phyloP scores from a whole-genome alignment of 2,797 vertebrate genomes.

The Gallirallus australis region DNA sequence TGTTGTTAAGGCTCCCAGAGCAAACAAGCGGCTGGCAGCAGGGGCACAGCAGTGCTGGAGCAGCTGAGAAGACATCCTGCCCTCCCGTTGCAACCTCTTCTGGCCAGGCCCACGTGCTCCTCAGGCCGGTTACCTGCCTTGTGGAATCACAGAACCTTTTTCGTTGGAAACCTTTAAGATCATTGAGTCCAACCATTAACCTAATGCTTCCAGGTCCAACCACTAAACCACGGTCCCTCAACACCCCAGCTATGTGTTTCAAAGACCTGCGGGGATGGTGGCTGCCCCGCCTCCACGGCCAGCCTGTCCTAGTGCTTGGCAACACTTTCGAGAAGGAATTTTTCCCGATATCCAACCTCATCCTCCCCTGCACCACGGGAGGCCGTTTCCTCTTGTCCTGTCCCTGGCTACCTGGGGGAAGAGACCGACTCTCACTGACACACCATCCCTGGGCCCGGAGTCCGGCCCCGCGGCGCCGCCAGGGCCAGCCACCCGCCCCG shows the following conservation, averaged over 20 bases:
- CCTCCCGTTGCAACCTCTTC: accelerated
- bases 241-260: accelerated
- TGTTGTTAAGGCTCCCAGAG: not conserved
- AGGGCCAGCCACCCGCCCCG: too few relatives aligned
- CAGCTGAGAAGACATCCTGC: not conserved
- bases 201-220: not conserved
- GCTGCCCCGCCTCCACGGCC: not conserved
- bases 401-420: accelerated
- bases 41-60: accelerated
- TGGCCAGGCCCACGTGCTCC: accelerated
- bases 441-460: too few relatives aligned
- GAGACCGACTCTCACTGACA: accelerated
- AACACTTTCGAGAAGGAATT: accelerated
- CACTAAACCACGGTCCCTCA: accelerated
- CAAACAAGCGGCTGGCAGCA: accelerated
- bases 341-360: accelerated
- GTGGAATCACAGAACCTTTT: accelerated
- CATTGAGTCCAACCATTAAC: accelerated
- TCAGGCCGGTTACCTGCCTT: not conserved
- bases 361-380: accelerated
- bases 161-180: not conserved
- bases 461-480: too few relatives aligned
- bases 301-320: accelerated
- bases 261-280: accelerated
- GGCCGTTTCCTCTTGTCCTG: accelerated